A percentile compares a stretch with the other conserved stretches of the same genome.
Evolutionary conservation across 2,797 vertebrate species (phyloP).

Genomic region (Channa striata): DNA sequence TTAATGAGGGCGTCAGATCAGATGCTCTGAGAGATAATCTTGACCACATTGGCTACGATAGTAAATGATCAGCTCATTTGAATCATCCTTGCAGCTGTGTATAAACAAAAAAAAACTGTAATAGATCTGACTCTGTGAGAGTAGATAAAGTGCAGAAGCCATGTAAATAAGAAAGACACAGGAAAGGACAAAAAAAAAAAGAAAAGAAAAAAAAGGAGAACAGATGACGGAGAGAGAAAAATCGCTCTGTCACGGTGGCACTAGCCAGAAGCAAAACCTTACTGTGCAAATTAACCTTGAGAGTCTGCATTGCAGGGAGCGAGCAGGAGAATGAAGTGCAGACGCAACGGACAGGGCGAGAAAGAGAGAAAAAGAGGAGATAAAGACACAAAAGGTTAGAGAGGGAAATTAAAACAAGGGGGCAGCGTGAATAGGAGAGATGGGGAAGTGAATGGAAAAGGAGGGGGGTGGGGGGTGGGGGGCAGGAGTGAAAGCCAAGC

Average conservation of each 20-base stretch:
- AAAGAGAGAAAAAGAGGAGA: slow-evolving; percentile 47
- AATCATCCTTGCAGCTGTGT: not conserved
- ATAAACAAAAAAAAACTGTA: not conserved
- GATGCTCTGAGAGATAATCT: not conserved
- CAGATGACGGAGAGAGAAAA: slow-evolving; percentile 53
- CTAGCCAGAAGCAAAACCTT: slow-evolving; percentile 73
- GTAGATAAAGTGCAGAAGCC: not conserved
- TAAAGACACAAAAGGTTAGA: slow-evolving; percentile 37
- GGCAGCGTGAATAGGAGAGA: slow-evolving; percentile 4
- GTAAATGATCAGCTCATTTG: not conserved
- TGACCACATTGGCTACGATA: too few relatives aligned
- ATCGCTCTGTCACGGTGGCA: slow-evolving; percentile 69
- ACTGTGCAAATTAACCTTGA: slow-evolving; percentile 85
- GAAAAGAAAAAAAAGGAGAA: slow-evolving; percentile 26
- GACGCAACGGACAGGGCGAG: slow-evolving; percentile 29
- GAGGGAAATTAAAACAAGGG: slow-evolving; percentile 23
- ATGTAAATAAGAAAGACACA: slow-evolving; percentile 20
- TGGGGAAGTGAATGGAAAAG: slow-evolving; percentile 16
- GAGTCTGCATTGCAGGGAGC: slow-evolving; percentile 81
- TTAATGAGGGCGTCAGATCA: not conserved
- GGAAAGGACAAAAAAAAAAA: slow-evolving; percentile 35
- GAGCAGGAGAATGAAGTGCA: slow-evolving; percentile 42
- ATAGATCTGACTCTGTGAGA: not conserved
- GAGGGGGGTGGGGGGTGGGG: too few relatives aligned
- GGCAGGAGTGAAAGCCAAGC: slow-evolving; percentile 15